Evolutionary conservation across 1,140 invertebrate species (phyloP), one percentile per base, ranked within the genome.

Genomic region (Platorchestia sp.): DNA sequence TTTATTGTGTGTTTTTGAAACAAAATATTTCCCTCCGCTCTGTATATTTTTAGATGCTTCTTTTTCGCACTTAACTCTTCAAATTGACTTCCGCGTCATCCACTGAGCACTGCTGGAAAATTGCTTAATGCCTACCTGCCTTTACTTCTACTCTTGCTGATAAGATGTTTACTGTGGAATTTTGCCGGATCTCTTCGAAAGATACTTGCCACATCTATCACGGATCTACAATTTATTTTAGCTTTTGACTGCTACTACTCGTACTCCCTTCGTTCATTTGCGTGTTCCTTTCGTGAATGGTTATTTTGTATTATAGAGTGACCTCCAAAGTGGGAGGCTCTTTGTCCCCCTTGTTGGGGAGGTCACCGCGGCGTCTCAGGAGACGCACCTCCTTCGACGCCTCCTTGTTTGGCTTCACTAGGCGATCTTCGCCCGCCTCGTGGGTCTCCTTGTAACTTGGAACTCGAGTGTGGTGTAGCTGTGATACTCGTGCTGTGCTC

Each of bases 321-420:
- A 40, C 91, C 45, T 44, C 91, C 43, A 93, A 45, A 93, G 44
- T 45, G 44, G 91, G 91, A 44, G 87, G 87, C 27, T 90, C 87
- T 6, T n/a, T 93, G 45, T 96, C 96, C 91, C 96, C 96, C 91
- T 95, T 96, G 95, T 91, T 96, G 95, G 95, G 95, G 91, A 95
- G 96, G 91, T 96, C 96, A 45, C 96, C 96, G 91, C 95, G 96
- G 75, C 95, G 95, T 89, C 95, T 96, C 93, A 95, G 95, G 44
- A 95, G 95, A 95, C 95, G 95, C 89, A 95, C 96, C 95, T 96
- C 96, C 45, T 93, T 96, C 87, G 96, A 95, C 89, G 95, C 96
- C 45, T 90, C 95, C 45, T 86, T 91, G 44, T 95, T 95, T 42
- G 47, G 95, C 95, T 95, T 96, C 51, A 95, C 95, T 75, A 95